Percentiles rank a stretch among this genome's conserved stretches.
These are phyloP conservation scores for Ranitomeya imitator DNA, from an alignment of 2,113 vertebrate genomes.

Conservation along the genomic window DNA sequence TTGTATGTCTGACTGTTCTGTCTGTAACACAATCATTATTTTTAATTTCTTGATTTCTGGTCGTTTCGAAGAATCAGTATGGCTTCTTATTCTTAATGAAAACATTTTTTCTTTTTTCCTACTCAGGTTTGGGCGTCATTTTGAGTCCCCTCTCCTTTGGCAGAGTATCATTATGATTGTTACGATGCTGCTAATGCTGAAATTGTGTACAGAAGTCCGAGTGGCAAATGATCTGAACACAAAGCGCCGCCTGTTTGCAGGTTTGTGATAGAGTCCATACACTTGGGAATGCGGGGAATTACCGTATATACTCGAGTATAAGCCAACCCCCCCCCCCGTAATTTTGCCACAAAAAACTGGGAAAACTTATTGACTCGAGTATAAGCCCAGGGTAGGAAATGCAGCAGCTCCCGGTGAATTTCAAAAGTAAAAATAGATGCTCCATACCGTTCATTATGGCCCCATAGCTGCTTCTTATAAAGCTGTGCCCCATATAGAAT, in stretches of 20 bases:
- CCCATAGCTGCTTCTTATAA: too few relatives aligned
- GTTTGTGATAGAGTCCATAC: constrained; percentile 70
- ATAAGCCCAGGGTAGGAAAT: too few relatives aligned
- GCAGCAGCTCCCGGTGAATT: too few relatives aligned
- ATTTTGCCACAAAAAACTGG: too few relatives aligned
- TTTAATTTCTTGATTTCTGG: not conserved
- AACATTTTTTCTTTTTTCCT: constrained; percentile 18
- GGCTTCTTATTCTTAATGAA: not conserved
- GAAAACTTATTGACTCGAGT: too few relatives aligned
- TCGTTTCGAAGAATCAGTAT: not conserved
- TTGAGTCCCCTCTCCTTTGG: constrained; percentile 90
- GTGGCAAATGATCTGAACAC: constrained; percentile 81
- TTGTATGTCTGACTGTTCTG: not conserved
- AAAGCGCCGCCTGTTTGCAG: constrained; percentile 88
- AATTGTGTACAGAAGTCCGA: constrained; percentile 88
- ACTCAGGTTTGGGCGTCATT: constrained; percentile 86
- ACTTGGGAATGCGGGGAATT: not conserved
- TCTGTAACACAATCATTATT: not conserved
- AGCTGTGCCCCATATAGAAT: too few relatives aligned
- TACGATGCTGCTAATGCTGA: constrained; percentile 94
- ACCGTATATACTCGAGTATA: too few relatives aligned
- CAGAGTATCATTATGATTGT: constrained; percentile 95
- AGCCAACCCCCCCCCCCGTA: too few relatives aligned
- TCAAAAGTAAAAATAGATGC: too few relatives aligned
- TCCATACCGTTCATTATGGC: too few relatives aligned